phyloP scores from a whole-genome alignment of 2,797 vertebrate genomes.

The Squalus acanthias region DNA sequence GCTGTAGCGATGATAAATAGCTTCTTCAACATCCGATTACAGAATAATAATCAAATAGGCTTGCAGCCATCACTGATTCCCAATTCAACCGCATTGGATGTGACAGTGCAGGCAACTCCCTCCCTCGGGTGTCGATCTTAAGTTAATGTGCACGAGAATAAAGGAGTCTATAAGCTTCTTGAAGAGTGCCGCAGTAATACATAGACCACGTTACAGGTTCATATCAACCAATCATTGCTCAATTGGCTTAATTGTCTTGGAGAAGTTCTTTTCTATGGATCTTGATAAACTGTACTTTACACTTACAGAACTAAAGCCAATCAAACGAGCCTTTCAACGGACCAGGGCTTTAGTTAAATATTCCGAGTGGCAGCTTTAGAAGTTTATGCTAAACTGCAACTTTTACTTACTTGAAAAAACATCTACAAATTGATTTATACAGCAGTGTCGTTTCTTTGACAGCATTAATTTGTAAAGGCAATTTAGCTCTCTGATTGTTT shows the following conservation, averaged over 20 bases:
- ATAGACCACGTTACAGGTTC: background rate
- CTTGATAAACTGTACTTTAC: background rate
- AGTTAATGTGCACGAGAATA: background rate
- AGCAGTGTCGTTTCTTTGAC: background rate
- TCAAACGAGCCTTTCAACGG: background rate
- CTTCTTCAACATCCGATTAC: constrained; percentile 12
- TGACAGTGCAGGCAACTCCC: background rate
- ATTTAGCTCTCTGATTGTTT: background rate
- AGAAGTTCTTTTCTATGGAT: background rate
- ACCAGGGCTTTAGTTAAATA: background rate
- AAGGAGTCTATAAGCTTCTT: background rate
- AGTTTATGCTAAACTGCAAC: background rate
- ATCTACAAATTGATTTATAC: constrained; percentile 1
- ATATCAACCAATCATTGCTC: background rate
- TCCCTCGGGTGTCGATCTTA: background rate
- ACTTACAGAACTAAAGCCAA: background rate
- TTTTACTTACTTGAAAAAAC: background rate
- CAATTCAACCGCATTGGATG: background rate
- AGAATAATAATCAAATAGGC: background rate
- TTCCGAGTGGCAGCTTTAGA: background rate
- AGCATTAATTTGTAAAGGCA: background rate
- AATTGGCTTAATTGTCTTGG: background rate
- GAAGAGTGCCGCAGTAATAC: background rate
- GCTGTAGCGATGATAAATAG: background rate
- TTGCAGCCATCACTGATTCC: background rate